Conservation (phyloP, 2,797 vertebrate species). For the Pristis pectinata region DNA sequence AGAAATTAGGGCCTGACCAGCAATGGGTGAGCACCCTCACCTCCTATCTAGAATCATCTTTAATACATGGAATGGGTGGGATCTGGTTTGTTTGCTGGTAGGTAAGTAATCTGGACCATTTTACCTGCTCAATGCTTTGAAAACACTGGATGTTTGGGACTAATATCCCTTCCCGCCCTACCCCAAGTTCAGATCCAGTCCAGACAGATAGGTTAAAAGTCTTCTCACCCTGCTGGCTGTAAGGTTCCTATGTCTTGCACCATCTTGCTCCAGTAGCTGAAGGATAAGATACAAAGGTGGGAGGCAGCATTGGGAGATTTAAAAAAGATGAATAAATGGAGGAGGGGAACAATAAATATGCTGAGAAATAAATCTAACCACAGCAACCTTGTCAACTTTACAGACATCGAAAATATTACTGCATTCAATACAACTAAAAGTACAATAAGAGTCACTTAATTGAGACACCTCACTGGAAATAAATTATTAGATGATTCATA, state of each 20-base stretch:
- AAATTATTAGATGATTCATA: neutral
- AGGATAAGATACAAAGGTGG: conserved; percentile 14
- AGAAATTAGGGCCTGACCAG: neutral
- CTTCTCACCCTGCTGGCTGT: conserved; percentile 23
- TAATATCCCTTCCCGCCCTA: neutral
- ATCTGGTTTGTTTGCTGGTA: neutral
- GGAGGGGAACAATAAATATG: conserved; percentile 32
- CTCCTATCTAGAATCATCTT: neutral
- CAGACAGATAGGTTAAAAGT: conserved; percentile 10
- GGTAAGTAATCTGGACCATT: neutral
- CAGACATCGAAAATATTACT: neutral
- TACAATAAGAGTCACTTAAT: conserved; percentile 1
- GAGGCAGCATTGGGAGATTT: conserved; percentile 24
- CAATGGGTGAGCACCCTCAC: neutral
- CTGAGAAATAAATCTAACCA: conserved; percentile 2
- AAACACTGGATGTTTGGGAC: neutral
- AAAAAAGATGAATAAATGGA: conserved; percentile 2
- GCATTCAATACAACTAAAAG: conserved; percentile 15
- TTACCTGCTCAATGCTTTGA: neutral
- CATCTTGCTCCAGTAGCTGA: conserved; percentile 31
- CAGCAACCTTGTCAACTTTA: conserved; percentile 12
- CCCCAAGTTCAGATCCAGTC: neutral
- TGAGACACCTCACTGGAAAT: neutral
- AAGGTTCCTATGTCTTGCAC: conserved; percentile 26
- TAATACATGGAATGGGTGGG: neutral